Evolutionary conservation across 2,888 invertebrate genomes (phyloP).

Genomic region (Protonemura montana): DNA sequence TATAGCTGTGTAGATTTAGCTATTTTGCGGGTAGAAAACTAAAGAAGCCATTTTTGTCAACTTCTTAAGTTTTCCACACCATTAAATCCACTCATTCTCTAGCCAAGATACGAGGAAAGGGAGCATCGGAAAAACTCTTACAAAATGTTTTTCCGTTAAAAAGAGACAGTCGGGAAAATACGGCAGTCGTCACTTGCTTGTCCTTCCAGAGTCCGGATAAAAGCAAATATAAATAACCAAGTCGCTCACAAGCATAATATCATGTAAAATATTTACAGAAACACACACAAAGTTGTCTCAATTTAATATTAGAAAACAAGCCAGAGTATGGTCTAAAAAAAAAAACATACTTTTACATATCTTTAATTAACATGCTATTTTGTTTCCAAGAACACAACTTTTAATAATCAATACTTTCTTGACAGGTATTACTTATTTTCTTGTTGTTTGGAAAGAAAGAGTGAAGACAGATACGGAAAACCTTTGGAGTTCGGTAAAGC

Average conservation of each 20-base stretch:
- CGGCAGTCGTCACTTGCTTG: slow-evolving; percentile 21
- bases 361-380: no score
- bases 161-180: slow-evolving; percentile 21
- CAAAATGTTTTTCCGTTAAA: slow-evolving; percentile 39
- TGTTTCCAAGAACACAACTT: no score
- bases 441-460: no score
- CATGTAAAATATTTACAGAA: no score
- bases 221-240: background rate
- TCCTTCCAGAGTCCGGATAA: background rate
- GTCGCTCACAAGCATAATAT: background rate
- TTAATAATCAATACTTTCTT: no score
- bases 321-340: no score
- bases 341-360: no score
- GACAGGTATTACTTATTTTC: no score
- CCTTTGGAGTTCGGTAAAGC: no score
- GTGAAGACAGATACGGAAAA: no score
- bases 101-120: slow-evolving; percentile 20
- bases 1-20: slow-evolving; percentile 36
- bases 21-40: slow-evolving; percentile 37
- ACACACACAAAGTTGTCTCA: no score
- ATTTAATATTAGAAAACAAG: no score
- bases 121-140: slow-evolving; percentile 39
- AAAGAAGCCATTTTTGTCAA: slow-evolving; percentile 37
- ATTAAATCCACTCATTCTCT: slow-evolving; percentile 40
- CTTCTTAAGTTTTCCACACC: slow-evolving; percentile 40